Base-by-base conservation (phyloP, 2,113 vertebrate species). In the Phaethon lepturus region DNA sequence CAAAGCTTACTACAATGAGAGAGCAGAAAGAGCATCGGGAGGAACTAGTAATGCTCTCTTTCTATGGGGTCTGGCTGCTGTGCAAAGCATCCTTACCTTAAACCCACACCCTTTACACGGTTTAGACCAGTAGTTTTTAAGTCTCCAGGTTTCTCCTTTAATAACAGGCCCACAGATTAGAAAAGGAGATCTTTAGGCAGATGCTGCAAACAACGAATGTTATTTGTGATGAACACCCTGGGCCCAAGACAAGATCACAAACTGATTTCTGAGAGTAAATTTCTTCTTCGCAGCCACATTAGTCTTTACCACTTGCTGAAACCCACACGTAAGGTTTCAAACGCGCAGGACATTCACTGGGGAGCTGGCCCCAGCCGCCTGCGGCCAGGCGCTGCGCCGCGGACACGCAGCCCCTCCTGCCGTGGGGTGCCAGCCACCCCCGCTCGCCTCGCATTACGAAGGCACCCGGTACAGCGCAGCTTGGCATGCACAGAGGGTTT, bases 381-480 rank as follows among this genome's bases (percentile, higher is more conserved):
- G 33, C 42, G 6, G 18, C 29, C 52, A 47, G 45, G 68, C 1
- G 3, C 42, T 4, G 16, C 2, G 22, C 50, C 55, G 38, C 44
- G 44, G 52, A 2, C 49, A 23, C n/a, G 20, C 6, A 31, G 24
- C 15, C 22, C 11, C 29, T 67, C 33, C 60, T 68, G 79, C 17
- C 1, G 1, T 0, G 0, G 8, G 3, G 28, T 33, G 52, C 69
- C 47, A 0, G 0, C 7, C 44, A 6, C 8, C 9, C 8, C 8
- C 49, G 1, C 23, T 31, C 1, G 0, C 58, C 63, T 19, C 0
- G 0, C 9, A 3, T 5, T 18, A 15, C 1, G 0, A 15, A 28
- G 59, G 31, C 14, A 9, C 18, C 5, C 23, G 26, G 6, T 4
- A 15, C 0, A 0, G 5, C 0, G 11, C 64, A 66, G 72, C 55